A percentile compares a stretch with the other conserved stretches of the same genome.
Evolutionary conservation across 2,888 invertebrate genomes (phyloP).

Genomic region (Conomelus anceps): DNA sequence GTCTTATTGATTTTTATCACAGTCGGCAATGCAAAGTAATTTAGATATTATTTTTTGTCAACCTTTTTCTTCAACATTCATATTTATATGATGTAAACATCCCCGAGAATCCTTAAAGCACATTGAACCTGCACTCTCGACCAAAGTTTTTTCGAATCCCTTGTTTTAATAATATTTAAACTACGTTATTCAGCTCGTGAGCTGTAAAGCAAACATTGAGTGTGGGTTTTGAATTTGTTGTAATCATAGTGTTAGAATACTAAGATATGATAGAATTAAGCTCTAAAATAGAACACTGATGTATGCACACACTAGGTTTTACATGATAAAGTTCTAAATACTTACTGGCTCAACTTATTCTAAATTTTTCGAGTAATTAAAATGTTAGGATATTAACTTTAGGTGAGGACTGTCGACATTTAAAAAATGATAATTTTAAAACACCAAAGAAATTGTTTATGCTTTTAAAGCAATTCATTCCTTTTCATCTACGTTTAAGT

Average conservation of each 20-base stretch:
- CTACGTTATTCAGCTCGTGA: neutral
- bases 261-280: neutral
- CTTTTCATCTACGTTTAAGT: neutral
- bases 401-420: neutral
- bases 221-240: neutral
- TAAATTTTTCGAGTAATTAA: neutral
- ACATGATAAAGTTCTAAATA: neutral
- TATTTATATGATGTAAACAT: too few species aligned
- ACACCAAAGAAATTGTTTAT: neutral
- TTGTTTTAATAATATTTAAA: neutral
- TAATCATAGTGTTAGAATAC: neutral
- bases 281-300: neutral
- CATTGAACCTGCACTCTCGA: too few species aligned
- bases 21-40: too few species aligned
- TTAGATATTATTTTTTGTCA: too few species aligned
- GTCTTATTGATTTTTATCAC: too few species aligned
- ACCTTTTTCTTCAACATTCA: too few species aligned
- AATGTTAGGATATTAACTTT: neutral
- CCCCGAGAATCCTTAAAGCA: too few species aligned
- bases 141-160: too few species aligned
- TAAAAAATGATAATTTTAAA: neutral
- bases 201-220: neutral
- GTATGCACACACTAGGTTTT: neutral
- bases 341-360: neutral
- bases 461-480: neutral